Percentiles rank a stretch among this genome's conserved stretches.
These are phyloP conservation scores for Sterrhoptilus dennistouni DNA, from an alignment of 2,113 vertebrate species.

Conservation along the genomic window DNA sequence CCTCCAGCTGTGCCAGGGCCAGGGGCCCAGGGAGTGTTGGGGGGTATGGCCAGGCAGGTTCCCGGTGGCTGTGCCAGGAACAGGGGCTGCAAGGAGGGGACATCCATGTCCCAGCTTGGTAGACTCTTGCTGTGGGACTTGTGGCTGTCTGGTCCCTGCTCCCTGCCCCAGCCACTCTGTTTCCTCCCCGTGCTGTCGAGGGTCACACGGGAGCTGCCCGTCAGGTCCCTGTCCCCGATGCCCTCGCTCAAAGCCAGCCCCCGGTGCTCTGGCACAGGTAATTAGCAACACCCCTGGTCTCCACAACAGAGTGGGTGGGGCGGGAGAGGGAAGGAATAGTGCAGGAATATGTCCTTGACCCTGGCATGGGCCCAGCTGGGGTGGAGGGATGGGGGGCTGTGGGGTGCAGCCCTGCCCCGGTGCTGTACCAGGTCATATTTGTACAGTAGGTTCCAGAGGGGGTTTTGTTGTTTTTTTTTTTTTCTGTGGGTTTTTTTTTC, in stretches of 20 bases:
- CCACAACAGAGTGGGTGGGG: not conserved
- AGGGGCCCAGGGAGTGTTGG: not conserved
- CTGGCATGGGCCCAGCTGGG: not conserved
- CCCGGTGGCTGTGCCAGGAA: not conserved
- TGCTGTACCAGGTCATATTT: not conserved
- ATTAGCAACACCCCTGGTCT: not conserved
- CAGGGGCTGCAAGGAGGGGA: not conserved
- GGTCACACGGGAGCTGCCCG: not conserved
- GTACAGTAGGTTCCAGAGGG: not conserved
- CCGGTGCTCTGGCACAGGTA: not conserved
- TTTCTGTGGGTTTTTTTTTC: not conserved
- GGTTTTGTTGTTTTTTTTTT: not conserved
- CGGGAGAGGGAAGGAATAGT: not conserved
- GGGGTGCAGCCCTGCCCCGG: not conserved
- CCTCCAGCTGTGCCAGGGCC: rapidly evolving
- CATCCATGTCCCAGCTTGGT: not conserved
- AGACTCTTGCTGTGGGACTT: not conserved
- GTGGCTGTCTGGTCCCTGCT: not conserved
- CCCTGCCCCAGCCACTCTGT: not conserved
- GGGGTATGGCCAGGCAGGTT: not conserved
- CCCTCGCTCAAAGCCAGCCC: not conserved
- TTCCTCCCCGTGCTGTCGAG: rapidly evolving
- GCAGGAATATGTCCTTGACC: conserved; percentile 20
- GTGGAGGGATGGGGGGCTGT: not conserved
- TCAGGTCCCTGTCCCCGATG: not conserved